These are phyloP conservation scores for Pseudorhiza aurosa DNA, from an alignment of 30 jellyfish, hydroid and myxozoan genomes.

Conservation along the genomic window DNA sequence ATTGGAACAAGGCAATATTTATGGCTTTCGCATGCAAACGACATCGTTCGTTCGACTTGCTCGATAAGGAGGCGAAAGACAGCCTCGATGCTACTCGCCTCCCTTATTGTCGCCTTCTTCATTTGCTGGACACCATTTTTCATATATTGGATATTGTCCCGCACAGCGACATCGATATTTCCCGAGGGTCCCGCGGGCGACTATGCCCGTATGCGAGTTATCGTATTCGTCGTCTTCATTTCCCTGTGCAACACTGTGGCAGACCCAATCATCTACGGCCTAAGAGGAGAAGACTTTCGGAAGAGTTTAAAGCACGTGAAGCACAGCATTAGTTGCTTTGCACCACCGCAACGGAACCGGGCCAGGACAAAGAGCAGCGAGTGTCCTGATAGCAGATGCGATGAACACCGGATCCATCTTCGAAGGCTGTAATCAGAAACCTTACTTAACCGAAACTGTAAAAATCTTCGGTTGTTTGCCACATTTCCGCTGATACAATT, in stretches of 20 bases:
- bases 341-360: conserved; percentile 21
- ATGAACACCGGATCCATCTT: conserved; percentile 21
- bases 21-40: conserved; percentile 15
- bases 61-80: conserved; percentile 42
- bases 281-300: conserved; percentile 60
- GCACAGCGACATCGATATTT: conserved; percentile 51
- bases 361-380: conserved; percentile 45
- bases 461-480: too few relatives aligned
- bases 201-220: conserved; percentile 46
- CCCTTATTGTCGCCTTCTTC: conserved; percentile 58
- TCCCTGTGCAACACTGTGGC: conserved; percentile 68
- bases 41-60: conserved; percentile 3
- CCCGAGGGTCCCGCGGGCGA: conserved; percentile 77
- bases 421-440: background rate
- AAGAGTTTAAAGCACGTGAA: conserved; percentile 12
- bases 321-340: conserved; percentile 1
- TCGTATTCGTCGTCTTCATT: conserved; percentile 37
- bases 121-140: conserved; percentile 69
- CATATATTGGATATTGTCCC: conserved; percentile 79
- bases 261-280: conserved; percentile 75
- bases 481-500: too few relatives aligned
- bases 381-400: conserved; percentile 36
- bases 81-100: conserved; percentile 54
- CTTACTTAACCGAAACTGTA: too few relatives aligned
- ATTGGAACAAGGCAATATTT: conserved; percentile 37